Base-by-base conservation (phyloP, 1,140 invertebrate genomes). In the Drosophila hydei region DNA sequence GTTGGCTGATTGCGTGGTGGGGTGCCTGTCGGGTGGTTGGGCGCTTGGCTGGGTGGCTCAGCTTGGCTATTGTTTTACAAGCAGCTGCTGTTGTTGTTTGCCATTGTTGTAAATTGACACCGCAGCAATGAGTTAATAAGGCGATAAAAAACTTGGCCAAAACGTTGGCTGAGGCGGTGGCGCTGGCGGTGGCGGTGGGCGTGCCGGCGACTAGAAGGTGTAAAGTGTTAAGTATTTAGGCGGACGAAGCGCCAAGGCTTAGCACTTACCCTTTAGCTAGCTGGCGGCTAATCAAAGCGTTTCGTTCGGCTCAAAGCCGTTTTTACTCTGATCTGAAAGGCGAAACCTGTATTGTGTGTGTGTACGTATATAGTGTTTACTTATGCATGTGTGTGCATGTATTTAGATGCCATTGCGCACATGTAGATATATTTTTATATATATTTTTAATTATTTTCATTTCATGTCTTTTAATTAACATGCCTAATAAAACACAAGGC, bases 401-500 rank as follows among this genome's bases (percentile, higher is more conserved):
- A 3, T 40, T 9, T 56, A 30, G n/a, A 12, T 47, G 38, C 36
- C 45, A 54, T n/a, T 64, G 33, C 42, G 12, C 47, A 19, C 36
- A 12, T 38, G 7, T 68, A 56, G 58, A 50, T 69, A 45, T 54
- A 50, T 80, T 76, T 81, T 65, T 69, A 74, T 77, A 80, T 68
- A 87, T 81, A 78, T 88, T 87, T 87, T 88, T 83, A 81, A 88
- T 88, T 88, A 88, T 88, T 88, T 88, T 88, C 83, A 88, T 89
- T 89, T 90, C 85, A 89, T 89, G 85, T 89, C 85, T 89, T 89
- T 89, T 89, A 89, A 89, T 89, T 89, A 89, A 87, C 85, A 89
- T 89, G 85, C 85, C 85, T 90, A 89, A 89, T 89, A 89, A 89
- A 89, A 89, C 87, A 89, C 85, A 89, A 77, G 79, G 75, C 85